These are phyloP conservation scores for Cyprinella venusta DNA, from an alignment of 2,797 vertebrate species.

Conservation along the genomic window DNA sequence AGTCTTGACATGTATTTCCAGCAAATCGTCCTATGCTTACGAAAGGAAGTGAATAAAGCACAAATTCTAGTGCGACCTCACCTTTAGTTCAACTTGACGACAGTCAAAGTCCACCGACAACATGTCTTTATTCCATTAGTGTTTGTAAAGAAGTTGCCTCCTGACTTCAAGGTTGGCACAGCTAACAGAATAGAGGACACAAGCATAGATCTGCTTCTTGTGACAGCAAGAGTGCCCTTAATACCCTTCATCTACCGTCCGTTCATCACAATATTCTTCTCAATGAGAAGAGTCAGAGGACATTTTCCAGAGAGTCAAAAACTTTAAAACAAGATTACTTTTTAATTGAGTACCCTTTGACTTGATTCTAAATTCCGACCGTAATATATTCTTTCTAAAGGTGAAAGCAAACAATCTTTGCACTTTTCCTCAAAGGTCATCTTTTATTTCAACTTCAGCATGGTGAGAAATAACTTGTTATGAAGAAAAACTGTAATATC, in stretches of 20 bases:
- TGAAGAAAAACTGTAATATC: not conserved
- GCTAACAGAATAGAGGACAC: constrained; percentile 24
- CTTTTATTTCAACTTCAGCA: not conserved
- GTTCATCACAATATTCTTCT: not conserved
- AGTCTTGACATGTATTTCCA: too few relatives aligned
- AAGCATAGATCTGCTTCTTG: not conserved
- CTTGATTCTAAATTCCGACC: not conserved
- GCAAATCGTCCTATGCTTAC: not conserved
- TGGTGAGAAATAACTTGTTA: not conserved
- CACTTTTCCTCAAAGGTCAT: constrained; percentile 6
- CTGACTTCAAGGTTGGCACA: constrained; percentile 39
- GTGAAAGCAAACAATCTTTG: constrained; percentile 3
- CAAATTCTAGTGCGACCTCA: not conserved
- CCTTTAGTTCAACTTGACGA: not conserved
- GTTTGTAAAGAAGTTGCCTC: constrained; percentile 25
- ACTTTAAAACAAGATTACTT: not conserved
- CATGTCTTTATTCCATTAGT: constrained; percentile 27
- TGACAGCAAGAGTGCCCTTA: constrained; percentile 4
- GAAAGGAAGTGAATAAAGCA: not conserved
- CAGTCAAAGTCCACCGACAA: constrained; percentile 17
- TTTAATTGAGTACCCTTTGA: not conserved
- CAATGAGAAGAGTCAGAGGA: not conserved
- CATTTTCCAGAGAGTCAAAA: not conserved
- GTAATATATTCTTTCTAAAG: constrained; percentile 4
- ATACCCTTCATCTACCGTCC: not conserved